These are phyloP conservation scores for Dendrolimus punctatus DNA, from an alignment of 1,140 invertebrate genomes.

Conservation along the genomic window DNA sequence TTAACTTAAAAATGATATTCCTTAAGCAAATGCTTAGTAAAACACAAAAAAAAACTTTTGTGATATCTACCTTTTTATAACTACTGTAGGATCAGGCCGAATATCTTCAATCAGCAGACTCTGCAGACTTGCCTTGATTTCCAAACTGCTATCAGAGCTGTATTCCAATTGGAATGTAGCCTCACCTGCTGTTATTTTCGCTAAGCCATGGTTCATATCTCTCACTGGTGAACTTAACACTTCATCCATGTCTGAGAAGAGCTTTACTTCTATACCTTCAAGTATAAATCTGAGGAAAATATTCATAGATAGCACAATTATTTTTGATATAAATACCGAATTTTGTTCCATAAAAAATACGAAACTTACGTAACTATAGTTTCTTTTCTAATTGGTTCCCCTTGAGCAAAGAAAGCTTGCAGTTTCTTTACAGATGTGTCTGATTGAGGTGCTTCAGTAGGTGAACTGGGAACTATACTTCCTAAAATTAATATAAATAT, in stretches of 20 bases:
- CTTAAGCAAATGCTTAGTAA: too few species aligned
- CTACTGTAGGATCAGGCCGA: slow-evolving; percentile 75
- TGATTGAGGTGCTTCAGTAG: slow-evolving; percentile 47
- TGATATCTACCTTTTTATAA: slow-evolving; percentile 76
- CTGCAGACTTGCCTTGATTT: slow-evolving; percentile 81
- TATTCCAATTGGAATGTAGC: slow-evolving; percentile 75
- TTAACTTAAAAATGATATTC: too few species aligned
- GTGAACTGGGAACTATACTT: slow-evolving; percentile 44
- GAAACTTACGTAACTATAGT: slow-evolving; percentile 52
- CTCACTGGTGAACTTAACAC: slow-evolving; percentile 82
- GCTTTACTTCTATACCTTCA: slow-evolving; percentile 78
- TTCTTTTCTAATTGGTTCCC: slow-evolving; percentile 76
- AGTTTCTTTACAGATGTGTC: slow-evolving; percentile 79
- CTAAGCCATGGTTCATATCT: slow-evolving; percentile 81
- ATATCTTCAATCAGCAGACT: slow-evolving; percentile 82
- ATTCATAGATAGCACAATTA: background rate
- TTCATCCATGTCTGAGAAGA: slow-evolving; percentile 84
- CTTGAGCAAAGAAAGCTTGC: slow-evolving; percentile 82
- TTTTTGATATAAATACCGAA: background rate
- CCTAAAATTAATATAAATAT: slow-evolving; percentile 16
- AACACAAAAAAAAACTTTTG: too few species aligned
- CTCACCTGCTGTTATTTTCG: slow-evolving; percentile 82
- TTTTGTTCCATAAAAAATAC: too few species aligned
- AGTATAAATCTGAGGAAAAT: slow-evolving; percentile 72
- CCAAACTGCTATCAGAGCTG: slow-evolving; percentile 80